These are phyloP conservation scores for Lysandra bellargus DNA, from an alignment of 2,888 invertebrate genomes.

Conservation along the genomic window DNA sequence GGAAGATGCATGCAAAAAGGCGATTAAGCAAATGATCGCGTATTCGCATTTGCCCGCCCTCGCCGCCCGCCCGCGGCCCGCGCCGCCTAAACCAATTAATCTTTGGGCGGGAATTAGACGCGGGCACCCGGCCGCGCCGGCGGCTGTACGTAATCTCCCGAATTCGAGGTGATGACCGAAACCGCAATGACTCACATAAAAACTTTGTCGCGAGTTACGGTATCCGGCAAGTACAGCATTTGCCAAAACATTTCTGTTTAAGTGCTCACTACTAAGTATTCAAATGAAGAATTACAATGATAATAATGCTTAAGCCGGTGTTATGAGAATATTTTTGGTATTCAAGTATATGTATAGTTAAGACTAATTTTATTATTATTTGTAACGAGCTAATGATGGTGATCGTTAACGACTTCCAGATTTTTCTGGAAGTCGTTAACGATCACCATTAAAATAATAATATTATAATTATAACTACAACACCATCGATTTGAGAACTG, in stretches of 20 bases:
- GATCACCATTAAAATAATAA: too few species aligned
- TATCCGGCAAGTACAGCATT: background rate
- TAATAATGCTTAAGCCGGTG: background rate
- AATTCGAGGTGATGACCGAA: conserved; percentile 7
- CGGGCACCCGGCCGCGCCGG: background rate
- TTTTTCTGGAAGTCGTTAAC: too few species aligned
- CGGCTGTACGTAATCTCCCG: conserved; percentile 9
- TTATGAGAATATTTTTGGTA: background rate
- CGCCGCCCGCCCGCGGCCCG: background rate
- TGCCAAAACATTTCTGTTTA: background rate
- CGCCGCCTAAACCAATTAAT: background rate
- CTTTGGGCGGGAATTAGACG: conserved; percentile 19
- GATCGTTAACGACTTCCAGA: too few species aligned
- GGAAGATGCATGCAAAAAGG: conserved; percentile 2
- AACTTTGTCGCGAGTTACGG: background rate
- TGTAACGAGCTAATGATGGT: too few species aligned
- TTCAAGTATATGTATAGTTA: too few species aligned
- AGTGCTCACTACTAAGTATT: background rate
- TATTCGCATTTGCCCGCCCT: background rate
- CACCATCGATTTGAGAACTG: background rate
- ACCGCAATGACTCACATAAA: conserved; percentile 12
- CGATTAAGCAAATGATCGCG: conserved; percentile 11
- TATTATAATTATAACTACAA: too few species aligned
- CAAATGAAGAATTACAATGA: background rate
- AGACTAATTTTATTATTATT: too few species aligned